Base-by-base conservation (phyloP, 2,797 vertebrate genomes). In the Aldrovandia affinis region DNA sequence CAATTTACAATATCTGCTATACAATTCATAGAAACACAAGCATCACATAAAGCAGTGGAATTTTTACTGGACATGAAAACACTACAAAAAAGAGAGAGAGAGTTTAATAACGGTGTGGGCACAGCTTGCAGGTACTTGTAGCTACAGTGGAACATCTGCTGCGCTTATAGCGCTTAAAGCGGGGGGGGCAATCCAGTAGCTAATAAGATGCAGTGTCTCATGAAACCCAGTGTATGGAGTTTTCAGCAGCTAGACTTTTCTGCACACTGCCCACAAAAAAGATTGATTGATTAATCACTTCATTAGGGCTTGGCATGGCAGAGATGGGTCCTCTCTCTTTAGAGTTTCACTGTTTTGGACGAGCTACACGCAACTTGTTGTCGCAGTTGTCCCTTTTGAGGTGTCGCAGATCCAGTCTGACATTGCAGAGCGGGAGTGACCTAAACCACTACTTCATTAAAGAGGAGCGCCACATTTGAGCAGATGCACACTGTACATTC, bases 1-100 rank as follows among this genome's bases (percentile, higher is more conserved):
- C 85, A 86, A 77, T 83, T 77, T 83, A 88, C 85, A 87, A 57
- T 10, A 81, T 87, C 88, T 89, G 9, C 87, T 82, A 89, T 88
- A 89, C 85, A 88, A 77, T 44, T 88, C 87, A 85, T 88, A 86
- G 82, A 89, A 90, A 90, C 28, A 85, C 78, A 85, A 39, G 61
- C 80, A 54, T 59, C 59, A 80, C 57, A 87, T 78, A 75, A 75
- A 84, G 59, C 50, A 85, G 55, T 55, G 25, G 9, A 39, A 80
- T 52, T 81, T 14, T 33, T 68, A 68, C 33, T 28, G 30, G 30
- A 68, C 36, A 73, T 73, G 33, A 73, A 73, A 39, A 20, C 68
- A 42, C 36, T 73, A 30, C n/a, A n/a, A n/a, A n/a, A 73, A 22
- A 22, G 18, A 15, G 36, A 47, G 42, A 77, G 22, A 2, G 8